These are phyloP conservation scores for Acridotheres tristis DNA, from an alignment of 2,797 vertebrate genomes.

Conservation along the genomic window DNA sequence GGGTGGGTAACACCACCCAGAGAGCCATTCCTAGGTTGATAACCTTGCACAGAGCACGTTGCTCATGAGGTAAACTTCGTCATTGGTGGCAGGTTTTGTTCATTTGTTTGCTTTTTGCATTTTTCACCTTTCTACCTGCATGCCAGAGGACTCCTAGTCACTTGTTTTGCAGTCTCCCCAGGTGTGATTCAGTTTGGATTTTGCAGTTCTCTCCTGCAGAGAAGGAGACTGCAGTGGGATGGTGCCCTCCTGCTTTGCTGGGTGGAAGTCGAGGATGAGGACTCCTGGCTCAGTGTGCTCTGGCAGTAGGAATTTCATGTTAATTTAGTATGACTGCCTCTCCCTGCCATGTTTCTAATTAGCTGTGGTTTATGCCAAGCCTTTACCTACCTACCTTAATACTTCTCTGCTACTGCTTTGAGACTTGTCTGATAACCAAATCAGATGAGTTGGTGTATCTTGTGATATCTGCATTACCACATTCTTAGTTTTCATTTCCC, in stretches of 20 bases:
- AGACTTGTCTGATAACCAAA: not conserved
- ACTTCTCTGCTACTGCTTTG: not conserved
- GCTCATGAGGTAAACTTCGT: not conserved
- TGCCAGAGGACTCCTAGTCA: not conserved
- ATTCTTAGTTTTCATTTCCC: not conserved
- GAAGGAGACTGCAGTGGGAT: not conserved
- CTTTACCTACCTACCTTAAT: not conserved
- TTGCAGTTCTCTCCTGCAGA: not conserved
- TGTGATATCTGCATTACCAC: not conserved
- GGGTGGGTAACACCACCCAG: not conserved
- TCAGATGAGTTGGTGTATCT: not conserved
- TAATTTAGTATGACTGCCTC: not conserved
- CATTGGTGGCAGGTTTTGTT: not conserved
- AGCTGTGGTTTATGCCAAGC: slow-evolving; percentile 2
- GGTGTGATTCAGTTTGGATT: not conserved
- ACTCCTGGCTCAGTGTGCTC: not conserved
- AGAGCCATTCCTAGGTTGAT: not conserved
- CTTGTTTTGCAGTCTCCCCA: not conserved
- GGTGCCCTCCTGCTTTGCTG: not conserved
- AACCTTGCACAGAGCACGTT: accelerated
- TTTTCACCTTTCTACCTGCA: not conserved
- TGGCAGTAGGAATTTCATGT: not conserved
- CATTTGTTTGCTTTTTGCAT: not conserved
- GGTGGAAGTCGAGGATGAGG: not conserved
- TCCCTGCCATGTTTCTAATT: not conserved